phyloP scores from a whole-genome alignment of 1,140 invertebrate species.

The Drosophila elegans region DNA sequence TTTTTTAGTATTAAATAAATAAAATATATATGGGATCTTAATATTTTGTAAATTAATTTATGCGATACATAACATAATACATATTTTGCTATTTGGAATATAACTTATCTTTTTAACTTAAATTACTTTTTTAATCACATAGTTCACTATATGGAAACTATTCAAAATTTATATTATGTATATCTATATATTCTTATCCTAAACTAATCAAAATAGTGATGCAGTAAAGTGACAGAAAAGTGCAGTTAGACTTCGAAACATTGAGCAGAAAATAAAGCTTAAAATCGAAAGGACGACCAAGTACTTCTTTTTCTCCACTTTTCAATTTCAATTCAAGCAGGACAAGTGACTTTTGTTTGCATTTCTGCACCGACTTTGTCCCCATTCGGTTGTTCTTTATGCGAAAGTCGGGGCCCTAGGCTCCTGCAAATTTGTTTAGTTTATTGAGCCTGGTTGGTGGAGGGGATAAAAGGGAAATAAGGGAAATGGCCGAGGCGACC shows the following conservation, averaged over 20 bases:
- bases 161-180: too few species aligned
- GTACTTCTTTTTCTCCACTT: neutral
- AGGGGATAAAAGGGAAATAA: neutral
- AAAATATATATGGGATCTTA: too few species aligned
- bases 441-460: constrained; percentile 55
- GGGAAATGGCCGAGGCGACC: constrained; percentile 6
- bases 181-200: too few species aligned
- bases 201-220: too few species aligned
- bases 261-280: neutral
- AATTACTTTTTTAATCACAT: too few species aligned
- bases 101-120: too few species aligned
- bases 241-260: neutral
- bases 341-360: constrained; percentile 24
- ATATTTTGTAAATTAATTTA: too few species aligned
- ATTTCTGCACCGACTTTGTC: constrained; percentile 11
- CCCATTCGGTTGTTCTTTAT: constrained; percentile 20
- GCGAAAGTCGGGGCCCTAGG: constrained; percentile 9
- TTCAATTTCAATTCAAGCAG: constrained; percentile 1
- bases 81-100: too few species aligned
- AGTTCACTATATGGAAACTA: too few species aligned
- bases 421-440: constrained; percentile 69
- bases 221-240: neutral
- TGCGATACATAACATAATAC: too few species aligned
- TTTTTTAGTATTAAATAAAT: too few species aligned
- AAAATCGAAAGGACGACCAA: neutral